Base-by-base conservation (phyloP, 2,888 invertebrate genomes). In the Thumatha senex region DNA sequence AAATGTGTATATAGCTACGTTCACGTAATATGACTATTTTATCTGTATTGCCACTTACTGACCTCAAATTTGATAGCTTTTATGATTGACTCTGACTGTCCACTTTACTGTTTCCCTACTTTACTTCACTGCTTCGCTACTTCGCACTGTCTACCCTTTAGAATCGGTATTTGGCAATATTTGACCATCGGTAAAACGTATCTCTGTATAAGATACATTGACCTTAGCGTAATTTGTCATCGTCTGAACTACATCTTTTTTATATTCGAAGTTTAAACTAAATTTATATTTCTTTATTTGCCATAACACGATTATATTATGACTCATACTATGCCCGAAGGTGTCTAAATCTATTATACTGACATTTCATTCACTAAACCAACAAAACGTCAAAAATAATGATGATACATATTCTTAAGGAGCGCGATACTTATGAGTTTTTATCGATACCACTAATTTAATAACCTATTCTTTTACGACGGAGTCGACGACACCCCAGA, bases 401-500 rank as follows among this genome's bases (percentile, higher is more conserved):
- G 66, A 75, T 67, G 64, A 68, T 72, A 64, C 67, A 63, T 70
- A 72, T 73, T 61, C 52, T 40, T 56, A 64, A 54, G 50, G 18
- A 51, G 54, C 54, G 67, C 75, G 81, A 79, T 85, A 84, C 82
- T 84, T 76, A 75, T 70, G 70, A 67, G 74, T 70, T 75, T 76
- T 79, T 76, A 72, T 76, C 76, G 78, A 82, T 82, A 75, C 75
- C 75, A 82, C 85, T 88, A 88, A 89, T 89, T 89, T 84, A 89
- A 89, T 89, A 89, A 88, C 79, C 84, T 80, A 80, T 82, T 76
- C 77, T 74, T 73, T 74, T 71, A 74, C 74, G 64, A 67, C 67
- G 70, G 67, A 86, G 84, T 84, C 87, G 89, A 82, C 85, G 89
- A 89, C 89, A 89, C 84, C 78, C 74, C 79, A 82, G 81, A 81